Evolutionary conservation across 2,797 vertebrate genomes (phyloP).

Genomic region (Karalla daura): DNA sequence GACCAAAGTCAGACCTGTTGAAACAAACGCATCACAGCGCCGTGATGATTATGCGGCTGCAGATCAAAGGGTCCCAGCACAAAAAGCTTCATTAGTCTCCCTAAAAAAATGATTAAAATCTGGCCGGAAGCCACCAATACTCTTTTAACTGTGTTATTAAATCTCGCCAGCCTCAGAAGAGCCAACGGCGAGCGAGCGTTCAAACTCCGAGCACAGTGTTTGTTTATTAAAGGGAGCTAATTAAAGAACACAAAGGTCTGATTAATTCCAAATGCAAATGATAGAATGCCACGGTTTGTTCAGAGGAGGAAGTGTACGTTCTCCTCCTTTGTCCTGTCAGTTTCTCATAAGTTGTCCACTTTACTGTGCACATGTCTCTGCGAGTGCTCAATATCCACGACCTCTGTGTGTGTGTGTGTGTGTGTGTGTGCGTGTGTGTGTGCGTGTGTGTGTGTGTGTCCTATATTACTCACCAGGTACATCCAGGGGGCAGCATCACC

Average conservation of each 20-base stretch:
- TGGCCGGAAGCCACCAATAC: slow-evolving; percentile 28
- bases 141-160: slow-evolving; percentile 43
- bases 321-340: no score
- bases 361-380: not conserved
- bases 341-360: no score
- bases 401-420: no score
- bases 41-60: slow-evolving; percentile 24
- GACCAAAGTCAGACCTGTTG: slow-evolving; percentile 20
- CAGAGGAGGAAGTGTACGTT: no score
- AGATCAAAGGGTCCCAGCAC: slow-evolving; percentile 47
- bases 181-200: not conserved
- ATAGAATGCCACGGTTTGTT: slow-evolving; percentile 12
- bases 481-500: slow-evolving; percentile 98
- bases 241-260: slow-evolving; percentile 22
- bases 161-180: slow-evolving; percentile 40
- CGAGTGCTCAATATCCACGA: no score
- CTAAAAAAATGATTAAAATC: slow-evolving; percentile 48
- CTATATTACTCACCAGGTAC: slow-evolving; percentile 87
- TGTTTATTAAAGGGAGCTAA: slow-evolving; percentile 41
- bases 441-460: slow-evolving; percentile 24
- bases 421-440: no score
- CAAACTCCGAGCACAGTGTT: slow-evolving; percentile 21
- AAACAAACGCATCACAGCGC: slow-evolving; percentile 26
- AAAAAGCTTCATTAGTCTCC: slow-evolving; percentile 54
- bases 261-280: slow-evolving; percentile 30